These are phyloP conservation scores for Nymphalis c-album DNA, from an alignment of 2,888 invertebrate genomes.

Conservation along the genomic window DNA sequence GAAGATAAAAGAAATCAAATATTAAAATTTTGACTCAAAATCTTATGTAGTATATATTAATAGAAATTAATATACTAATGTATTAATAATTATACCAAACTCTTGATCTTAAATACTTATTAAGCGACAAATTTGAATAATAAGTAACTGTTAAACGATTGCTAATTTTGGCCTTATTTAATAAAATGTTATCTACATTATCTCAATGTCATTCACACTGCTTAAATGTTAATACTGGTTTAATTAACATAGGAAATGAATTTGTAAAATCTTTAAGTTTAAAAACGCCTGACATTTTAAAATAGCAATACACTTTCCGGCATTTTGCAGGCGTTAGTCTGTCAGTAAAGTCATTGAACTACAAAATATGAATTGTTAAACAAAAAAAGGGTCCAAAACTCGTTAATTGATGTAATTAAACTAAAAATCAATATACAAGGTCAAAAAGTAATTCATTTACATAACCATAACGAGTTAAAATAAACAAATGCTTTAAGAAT, in stretches of 20 bases:
- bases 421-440: background rate
- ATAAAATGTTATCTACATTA: too few relatives aligned
- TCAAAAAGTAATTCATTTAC: background rate
- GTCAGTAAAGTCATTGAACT: background rate
- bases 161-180: too few relatives aligned
- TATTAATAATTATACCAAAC: too few relatives aligned
- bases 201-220: too few relatives aligned
- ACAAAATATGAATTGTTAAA: background rate
- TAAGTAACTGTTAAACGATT: too few relatives aligned
- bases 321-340: conserved; percentile 15
- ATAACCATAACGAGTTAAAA: background rate
- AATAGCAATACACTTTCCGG: conserved; percentile 14
- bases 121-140: too few relatives aligned
- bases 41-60: too few relatives aligned
- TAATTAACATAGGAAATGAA: background rate
- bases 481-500: background rate
- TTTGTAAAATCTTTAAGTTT: background rate
- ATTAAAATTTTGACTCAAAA: too few relatives aligned
- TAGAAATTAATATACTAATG: too few relatives aligned
- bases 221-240: background rate
- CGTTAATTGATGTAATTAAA: background rate
- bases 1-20: too few relatives aligned
- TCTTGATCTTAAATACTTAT: too few relatives aligned
- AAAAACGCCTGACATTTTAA: conserved; percentile 10
- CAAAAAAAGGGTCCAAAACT: background rate